These are phyloP conservation scores for Thymelicus acteon DNA, from an alignment of 2,888 invertebrate genomes.

Conservation along the genomic window DNA sequence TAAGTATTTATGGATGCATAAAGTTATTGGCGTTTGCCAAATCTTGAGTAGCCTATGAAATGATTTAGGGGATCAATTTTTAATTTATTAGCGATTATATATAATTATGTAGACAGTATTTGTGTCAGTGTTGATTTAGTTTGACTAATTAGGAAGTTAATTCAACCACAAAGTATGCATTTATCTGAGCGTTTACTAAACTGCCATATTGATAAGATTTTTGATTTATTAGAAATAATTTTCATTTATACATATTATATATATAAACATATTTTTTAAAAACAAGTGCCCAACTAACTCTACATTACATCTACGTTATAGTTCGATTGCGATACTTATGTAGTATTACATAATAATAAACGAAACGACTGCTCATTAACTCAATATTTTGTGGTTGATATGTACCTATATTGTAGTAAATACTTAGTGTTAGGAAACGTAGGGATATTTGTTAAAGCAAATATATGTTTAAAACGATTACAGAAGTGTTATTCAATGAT, in stretches of 20 bases:
- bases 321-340: not conserved
- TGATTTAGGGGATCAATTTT: constrained; percentile 25
- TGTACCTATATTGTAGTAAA: constrained; percentile 1
- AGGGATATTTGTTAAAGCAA: constrained; percentile 13
- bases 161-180: constrained; percentile 20
- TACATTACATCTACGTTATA: not conserved
- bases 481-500: not conserved
- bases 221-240: not conserved
- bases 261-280: too few relatives aligned
- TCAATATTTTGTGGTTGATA: constrained; percentile 19
- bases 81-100: constrained; percentile 15
- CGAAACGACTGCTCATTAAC: not conserved
- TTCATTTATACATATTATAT: not conserved
- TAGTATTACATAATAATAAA: not conserved
- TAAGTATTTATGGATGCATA: not conserved
- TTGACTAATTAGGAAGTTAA: constrained; percentile 15
- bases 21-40: not conserved
- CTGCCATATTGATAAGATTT: not conserved
- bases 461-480: constrained; percentile 14
- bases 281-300: too few relatives aligned
- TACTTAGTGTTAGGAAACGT: not conserved
- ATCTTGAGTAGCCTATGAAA: constrained; percentile 2
- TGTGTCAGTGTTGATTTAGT: constrained; percentile 1
- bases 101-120: not conserved
- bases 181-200: not conserved